phyloP scores from a whole-genome alignment of 2,113 vertebrate genomes.

The Brachyistius frenatus region DNA sequence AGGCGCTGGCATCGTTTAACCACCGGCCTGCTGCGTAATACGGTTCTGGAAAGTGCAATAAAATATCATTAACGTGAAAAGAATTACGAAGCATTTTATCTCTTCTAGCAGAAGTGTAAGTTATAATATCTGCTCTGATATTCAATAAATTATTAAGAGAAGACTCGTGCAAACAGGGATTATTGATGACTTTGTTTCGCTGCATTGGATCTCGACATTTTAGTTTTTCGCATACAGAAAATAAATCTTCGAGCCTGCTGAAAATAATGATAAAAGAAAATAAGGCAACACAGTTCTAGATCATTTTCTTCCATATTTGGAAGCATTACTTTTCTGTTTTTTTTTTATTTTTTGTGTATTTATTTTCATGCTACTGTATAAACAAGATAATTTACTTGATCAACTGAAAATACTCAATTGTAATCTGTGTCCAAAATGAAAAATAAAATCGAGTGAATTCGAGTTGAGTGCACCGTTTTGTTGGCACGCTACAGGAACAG shows the following conservation, averaged over 20 bases:
- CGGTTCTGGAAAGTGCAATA: conserved; percentile 76
- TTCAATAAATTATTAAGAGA: conserved; percentile 34
- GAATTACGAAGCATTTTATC: conserved; percentile 37
- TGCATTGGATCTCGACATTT: conserved; percentile 2
- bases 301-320: conserved; percentile 86
- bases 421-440: conserved; percentile 73
- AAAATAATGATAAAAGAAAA: conserved; percentile 16
- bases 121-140: conserved; percentile 45
- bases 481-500: background rate
- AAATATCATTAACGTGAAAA: conserved; percentile 38
- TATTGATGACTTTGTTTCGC: conserved; percentile 20
- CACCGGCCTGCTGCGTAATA: conserved; percentile 7
- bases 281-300: conserved; percentile 67
- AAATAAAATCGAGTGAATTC: conserved; percentile 74
- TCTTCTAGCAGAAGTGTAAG: conserved; percentile 22
- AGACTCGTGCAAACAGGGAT: conserved; percentile 4
- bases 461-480: background rate
- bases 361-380: conserved; percentile 79
- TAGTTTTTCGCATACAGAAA: conserved; percentile 18
- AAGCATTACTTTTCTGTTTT: conserved; percentile 73
- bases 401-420: conserved; percentile 62
- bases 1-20: conserved; percentile 1
- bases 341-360: conserved; percentile 80
- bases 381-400: conserved; percentile 68
- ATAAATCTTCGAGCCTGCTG: conserved; percentile 49